Evolutionary conservation across 2,888 invertebrate genomes (phyloP).

Genomic region (Biston betularia): DNA sequence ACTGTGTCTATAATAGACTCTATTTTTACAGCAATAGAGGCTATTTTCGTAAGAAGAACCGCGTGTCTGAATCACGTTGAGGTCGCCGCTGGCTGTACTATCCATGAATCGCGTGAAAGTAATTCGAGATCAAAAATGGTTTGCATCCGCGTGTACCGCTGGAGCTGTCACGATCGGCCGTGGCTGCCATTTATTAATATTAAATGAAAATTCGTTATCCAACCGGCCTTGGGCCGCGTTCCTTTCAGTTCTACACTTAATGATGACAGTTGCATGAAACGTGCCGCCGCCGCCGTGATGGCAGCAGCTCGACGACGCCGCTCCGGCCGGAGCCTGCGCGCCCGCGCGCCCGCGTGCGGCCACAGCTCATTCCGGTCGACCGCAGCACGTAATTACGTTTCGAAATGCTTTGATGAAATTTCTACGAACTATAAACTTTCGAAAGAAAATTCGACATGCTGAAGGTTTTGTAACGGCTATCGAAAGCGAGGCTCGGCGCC

Average conservation of each 20-base stretch:
- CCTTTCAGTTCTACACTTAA: slow-evolving; percentile 83
- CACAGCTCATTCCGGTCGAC: slow-evolving; percentile 42
- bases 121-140: slow-evolving; percentile 59
- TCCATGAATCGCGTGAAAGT: slow-evolving; percentile 70
- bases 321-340: slow-evolving; percentile 64
- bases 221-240: slow-evolving; percentile 80
- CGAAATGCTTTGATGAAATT: slow-evolving; percentile 56
- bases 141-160: slow-evolving; percentile 73
- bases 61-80: slow-evolving; percentile 21
- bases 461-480: slow-evolving; percentile 78
- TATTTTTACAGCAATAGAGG: slow-evolving; percentile 22
- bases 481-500: slow-evolving; percentile 71
- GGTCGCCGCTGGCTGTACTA: slow-evolving; percentile 40
- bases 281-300: slow-evolving; percentile 76
- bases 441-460: slow-evolving; percentile 81
- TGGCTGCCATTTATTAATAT: slow-evolving; percentile 82
- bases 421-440: slow-evolving; percentile 68
- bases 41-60: slow-evolving; percentile 19
- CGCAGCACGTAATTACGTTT: slow-evolving; percentile 44
- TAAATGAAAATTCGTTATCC: slow-evolving; percentile 85
- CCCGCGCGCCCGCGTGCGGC: slow-evolving; percentile 56
- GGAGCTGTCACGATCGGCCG: slow-evolving; percentile 77
- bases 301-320: slow-evolving; percentile 65
- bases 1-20: slow-evolving; percentile 15
- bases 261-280: slow-evolving; percentile 82